These are phyloP conservation scores for Tetropium fuscum DNA, from an alignment of 2,888 invertebrate species.

Conservation along the genomic window DNA sequence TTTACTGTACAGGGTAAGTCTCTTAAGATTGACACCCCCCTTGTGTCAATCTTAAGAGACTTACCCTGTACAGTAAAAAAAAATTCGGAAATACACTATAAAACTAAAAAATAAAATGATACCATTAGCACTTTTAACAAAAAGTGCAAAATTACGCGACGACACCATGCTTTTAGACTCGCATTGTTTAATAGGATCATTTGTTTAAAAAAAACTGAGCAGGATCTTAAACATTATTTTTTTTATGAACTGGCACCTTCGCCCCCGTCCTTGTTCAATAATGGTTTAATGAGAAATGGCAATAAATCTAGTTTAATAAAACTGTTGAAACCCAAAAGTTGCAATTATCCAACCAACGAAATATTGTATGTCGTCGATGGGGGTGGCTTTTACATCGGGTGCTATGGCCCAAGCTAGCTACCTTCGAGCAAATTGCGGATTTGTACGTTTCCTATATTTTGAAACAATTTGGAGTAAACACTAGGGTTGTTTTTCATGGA, in stretches of 20 bases:
- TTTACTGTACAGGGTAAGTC: no score
- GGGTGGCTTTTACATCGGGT: no score
- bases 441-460: not conserved
- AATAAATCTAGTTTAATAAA: conserved; percentile 3
- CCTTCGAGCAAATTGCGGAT: not conserved
- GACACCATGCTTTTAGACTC: conserved; percentile 6
- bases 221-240: conserved; percentile 8
- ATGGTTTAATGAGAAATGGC: conserved; percentile 4
- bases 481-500: not conserved
- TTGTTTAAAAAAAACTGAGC: conserved; percentile 7
- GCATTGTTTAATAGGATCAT: conserved; percentile 4
- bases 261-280: conserved; percentile 2
- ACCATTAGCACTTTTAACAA: not conserved
- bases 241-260: conserved; percentile 2
- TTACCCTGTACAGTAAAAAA: no score
- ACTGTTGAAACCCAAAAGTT: not conserved
- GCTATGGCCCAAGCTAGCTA: not conserved
- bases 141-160: not conserved
- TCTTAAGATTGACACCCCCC: no score
- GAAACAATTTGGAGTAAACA: not conserved
- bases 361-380: no score
- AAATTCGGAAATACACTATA: not conserved
- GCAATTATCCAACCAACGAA: no score
- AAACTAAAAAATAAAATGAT: not conserved
- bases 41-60: no score